These are phyloP conservation scores for Cryptoprocta ferox DNA, from an alignment of 2,797 vertebrate species.

Conservation along the genomic window DNA sequence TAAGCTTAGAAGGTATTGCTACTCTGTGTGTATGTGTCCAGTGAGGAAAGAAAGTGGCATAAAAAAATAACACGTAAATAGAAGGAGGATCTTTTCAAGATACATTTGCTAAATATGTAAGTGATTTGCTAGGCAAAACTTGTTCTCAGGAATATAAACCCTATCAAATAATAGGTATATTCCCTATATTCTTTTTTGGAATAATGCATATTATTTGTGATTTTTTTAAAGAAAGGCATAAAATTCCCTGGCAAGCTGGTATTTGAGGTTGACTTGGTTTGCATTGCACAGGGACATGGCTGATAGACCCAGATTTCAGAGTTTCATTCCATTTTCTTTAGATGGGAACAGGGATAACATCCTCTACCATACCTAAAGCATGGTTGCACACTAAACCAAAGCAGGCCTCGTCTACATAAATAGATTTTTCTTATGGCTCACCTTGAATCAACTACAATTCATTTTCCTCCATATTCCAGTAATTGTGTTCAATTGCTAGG, in stretches of 20 bases:
- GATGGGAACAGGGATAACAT: background rate
- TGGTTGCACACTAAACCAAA: background rate
- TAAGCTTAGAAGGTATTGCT: background rate
- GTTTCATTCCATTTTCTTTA: background rate
- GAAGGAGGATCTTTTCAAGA: background rate
- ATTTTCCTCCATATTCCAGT: constrained; percentile 59
- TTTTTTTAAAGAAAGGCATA: background rate
- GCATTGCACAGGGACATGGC: background rate
- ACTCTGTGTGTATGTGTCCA: background rate
- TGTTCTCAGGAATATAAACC: background rate
- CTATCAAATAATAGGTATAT: background rate
- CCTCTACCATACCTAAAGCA: background rate
- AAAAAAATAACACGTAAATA: background rate
- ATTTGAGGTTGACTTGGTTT: background rate
- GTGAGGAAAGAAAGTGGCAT: background rate
- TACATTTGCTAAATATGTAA: background rate
- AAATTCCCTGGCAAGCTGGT: background rate
- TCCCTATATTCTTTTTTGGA: background rate
- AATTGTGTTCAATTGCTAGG: constrained; percentile 48
- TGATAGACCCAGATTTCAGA: background rate
- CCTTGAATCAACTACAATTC: constrained; percentile 1
- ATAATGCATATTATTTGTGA: background rate
- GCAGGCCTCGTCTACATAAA: background rate
- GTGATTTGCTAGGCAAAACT: background rate
- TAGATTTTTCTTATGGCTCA: background rate